Base-by-base conservation (phyloP, 2,888 invertebrate genomes). In the Sinelater perroti region DNA sequence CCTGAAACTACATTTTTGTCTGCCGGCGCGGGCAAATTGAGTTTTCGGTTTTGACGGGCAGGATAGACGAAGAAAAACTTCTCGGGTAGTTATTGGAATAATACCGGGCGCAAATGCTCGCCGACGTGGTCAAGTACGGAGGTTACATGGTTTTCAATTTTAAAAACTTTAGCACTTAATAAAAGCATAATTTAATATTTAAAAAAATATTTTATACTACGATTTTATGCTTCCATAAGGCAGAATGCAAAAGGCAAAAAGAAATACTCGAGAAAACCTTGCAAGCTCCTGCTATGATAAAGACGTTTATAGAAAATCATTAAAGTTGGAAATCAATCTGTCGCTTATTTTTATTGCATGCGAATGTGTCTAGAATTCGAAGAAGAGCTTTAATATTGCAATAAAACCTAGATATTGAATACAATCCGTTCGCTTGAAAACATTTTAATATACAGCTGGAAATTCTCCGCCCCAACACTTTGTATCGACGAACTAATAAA, bases 401-500 rank as follows among this genome's bases (percentile, higher is more conserved):
- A 52, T 60, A 56, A 61, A 61, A 55, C 49, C 45, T 38, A 50
- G 49, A 55, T 51, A 49, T 57, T 45, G 46, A 54, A 44, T 42
- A 46, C 42, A 47, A 42, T 45, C 28, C 21, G 36, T 42, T 38
- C 54, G 55, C 49, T 46, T 35, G 56, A 52, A 50, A 62, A 63
- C 64, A 57, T 63, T 64, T 66, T 66, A 66, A 63, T 66, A 63
- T 58, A 56, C 53, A 49, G 45, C 46, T 47, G 20, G 50, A 46
- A 56, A 35, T 35, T 35, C 35, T 49, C 20, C 44, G 55, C 49
- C 56, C 58, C 47, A 46, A 55, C 55, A 55, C 59, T 66, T 58
- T 64, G 62, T 65, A 65, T 64, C 62, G 66, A 65, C 66, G 56
- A 67, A 60, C 64, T 67, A 69, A 67, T 69, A 69, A 69, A 67